phyloP scores from a whole-genome alignment of 2,113 vertebrate species.

The Mesocricetus auratus region DNA sequence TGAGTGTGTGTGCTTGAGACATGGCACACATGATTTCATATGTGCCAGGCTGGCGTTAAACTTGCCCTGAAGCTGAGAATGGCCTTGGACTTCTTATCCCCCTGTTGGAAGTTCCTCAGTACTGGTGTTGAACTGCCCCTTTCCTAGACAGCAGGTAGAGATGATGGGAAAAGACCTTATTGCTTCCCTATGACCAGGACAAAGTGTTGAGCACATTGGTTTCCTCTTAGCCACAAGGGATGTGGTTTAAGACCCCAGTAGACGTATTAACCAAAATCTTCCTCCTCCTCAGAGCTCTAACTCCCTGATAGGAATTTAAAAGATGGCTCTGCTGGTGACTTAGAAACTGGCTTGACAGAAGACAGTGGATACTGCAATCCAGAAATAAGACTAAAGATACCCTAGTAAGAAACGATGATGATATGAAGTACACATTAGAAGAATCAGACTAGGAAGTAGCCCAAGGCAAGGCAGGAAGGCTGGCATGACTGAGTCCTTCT shows the following conservation, averaged over 20 bases:
- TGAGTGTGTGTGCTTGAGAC: neutral
- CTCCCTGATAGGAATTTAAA: neutral
- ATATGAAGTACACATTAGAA: neutral
- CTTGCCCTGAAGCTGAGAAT: neutral
- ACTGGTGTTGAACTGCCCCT: neutral
- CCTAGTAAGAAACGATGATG: neutral
- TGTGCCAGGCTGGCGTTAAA: neutral
- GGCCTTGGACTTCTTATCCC: neutral
- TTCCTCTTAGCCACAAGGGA: neutral
- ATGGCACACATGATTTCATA: neutral
- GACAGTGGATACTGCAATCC: neutral
- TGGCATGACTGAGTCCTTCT: neutral
- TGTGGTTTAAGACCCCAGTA: neutral
- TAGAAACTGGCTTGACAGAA: neutral
- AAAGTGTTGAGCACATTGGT: neutral
- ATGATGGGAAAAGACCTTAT: neutral
- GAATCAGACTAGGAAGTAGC: neutral
- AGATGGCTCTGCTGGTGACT: neutral
- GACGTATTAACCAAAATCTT: neutral
- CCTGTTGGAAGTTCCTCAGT: neutral
- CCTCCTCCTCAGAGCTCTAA: neutral
- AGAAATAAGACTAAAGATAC: neutral
- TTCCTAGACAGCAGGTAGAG: neutral
- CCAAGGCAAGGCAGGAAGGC: too few species aligned
- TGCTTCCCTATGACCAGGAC: accelerated